A percentile compares a stretch with the other conserved stretches of the same genome.
phyloP scores from a whole-genome alignment of 2,797 vertebrate species.

The Aplochiton taeniatus region DNA sequence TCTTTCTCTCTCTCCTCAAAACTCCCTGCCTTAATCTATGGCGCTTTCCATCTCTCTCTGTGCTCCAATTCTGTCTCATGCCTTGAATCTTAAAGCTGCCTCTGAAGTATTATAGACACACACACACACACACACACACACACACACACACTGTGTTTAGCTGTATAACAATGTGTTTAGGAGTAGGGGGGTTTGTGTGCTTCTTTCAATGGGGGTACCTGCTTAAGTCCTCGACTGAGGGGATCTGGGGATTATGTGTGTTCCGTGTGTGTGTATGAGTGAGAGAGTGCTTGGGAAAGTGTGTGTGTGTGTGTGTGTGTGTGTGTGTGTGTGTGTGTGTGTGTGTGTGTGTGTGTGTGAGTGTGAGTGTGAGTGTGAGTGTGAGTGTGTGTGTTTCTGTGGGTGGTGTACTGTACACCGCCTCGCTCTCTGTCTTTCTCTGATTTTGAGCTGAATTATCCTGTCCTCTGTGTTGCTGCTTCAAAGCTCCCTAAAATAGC shows the following conservation, averaged over 20 bases:
- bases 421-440: conserved; percentile 36
- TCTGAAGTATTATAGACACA: conserved; percentile 28
- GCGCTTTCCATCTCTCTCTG: conserved; percentile 28
- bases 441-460: conserved; percentile 30
- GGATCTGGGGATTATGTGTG: conserved; percentile 3
- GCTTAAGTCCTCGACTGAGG: conserved; percentile 30
- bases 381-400: conserved; percentile 45
- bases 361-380: conserved; percentile 19
- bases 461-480: conserved; percentile 58
- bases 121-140: conserved; percentile 1
- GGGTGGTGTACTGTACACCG: conserved; percentile 24
- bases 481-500: conserved; percentile 80
- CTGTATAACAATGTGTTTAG: conserved; percentile 6
- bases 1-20: conserved; percentile 13
- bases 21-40: conserved; percentile 39
- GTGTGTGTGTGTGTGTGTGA: conserved; percentile 9
- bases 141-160: conserved; percentile 17
- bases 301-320: conserved; percentile 5
- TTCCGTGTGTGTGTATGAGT: not conserved
- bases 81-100: conserved; percentile 57
- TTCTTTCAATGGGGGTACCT: conserved; percentile 51
- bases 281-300: conserved; percentile 13
- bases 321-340: not conserved
- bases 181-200: conserved; percentile 28
- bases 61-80: conserved; percentile 69